Evolutionary conservation across 2,888 invertebrate species (phyloP).

Genomic region (Bellardia bayeri): DNA sequence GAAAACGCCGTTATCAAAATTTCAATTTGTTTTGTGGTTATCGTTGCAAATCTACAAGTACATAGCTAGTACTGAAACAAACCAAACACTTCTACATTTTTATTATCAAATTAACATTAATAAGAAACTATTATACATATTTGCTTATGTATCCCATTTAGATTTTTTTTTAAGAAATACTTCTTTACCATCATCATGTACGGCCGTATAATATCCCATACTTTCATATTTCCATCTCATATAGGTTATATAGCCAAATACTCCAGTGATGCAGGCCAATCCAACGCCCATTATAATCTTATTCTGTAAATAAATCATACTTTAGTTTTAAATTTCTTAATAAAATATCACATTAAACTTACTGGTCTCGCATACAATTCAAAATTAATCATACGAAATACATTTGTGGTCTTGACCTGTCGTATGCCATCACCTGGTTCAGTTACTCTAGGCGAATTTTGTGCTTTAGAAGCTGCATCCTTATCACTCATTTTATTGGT

Average conservation of each 20-base stretch:
- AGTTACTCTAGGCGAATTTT: conserved; percentile 11
- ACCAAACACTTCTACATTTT: neutral
- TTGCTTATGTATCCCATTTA: conserved; percentile 87
- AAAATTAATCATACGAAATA: conserved; percentile 93
- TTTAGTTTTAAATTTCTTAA: neutral
- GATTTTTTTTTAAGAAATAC: conserved; percentile 90
- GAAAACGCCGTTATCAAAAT: too few species aligned
- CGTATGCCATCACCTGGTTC: conserved; percentile 86
- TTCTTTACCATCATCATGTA: conserved; percentile 91
- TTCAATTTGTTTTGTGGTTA: too few species aligned
- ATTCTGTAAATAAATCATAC: conserved; percentile 86
- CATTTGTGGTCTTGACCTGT: conserved; percentile 89
- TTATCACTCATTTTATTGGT: conserved; percentile 52
- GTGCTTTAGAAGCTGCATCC: conserved; percentile 4
- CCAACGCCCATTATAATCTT: conserved; percentile 93
- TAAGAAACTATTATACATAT: neutral
- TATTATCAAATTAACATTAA: neutral
- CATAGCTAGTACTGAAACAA: too few species aligned
- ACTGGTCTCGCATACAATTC: conserved; percentile 96
- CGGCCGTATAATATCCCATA: conserved; percentile 91
- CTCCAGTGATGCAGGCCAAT: conserved; percentile 89
- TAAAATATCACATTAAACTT: conserved; percentile 83
- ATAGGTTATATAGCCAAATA: conserved; percentile 92
- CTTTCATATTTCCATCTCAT: conserved; percentile 92
- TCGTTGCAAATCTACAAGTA: too few species aligned